Conservation (phyloP, 2,888 invertebrate species). For the Branchellion lobata region DNA sequence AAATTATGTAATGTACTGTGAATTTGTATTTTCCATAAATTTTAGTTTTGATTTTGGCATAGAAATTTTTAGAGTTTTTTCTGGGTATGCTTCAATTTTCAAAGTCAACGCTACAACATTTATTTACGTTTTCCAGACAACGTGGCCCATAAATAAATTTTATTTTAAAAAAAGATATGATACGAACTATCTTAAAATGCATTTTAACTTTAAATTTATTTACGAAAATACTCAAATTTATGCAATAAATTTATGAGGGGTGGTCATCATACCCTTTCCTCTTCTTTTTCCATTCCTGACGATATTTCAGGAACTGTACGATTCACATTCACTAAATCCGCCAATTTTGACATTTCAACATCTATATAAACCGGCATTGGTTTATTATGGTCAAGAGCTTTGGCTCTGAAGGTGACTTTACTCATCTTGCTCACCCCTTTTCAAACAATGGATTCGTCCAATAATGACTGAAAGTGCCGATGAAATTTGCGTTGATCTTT, state of each 20-base stretch:
- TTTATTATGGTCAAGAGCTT: constrained; percentile 98
- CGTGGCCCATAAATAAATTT: constrained; percentile 5
- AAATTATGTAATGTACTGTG: too few relatives aligned
- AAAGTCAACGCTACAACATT: background rate
- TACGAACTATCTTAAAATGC: too few relatives aligned
- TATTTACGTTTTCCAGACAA: constrained; percentile 10
- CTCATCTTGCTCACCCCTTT: constrained; percentile 51
- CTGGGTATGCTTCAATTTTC: background rate
- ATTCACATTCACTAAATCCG: constrained; percentile 97
- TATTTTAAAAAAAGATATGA: background rate
- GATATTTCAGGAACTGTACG: constrained; percentile 99
- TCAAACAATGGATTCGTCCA: constrained; percentile 47
- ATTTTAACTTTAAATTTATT: background rate
- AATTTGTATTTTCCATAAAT: background rate
- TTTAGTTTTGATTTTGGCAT: background rate
- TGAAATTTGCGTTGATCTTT: constrained; percentile 24
- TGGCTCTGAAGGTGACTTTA: constrained; percentile 78
- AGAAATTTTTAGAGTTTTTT: background rate
- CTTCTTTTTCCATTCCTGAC: constrained; percentile 99
- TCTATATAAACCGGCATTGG: constrained; percentile 97
- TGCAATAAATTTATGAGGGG: constrained; percentile 31
- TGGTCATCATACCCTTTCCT: constrained; percentile 90
- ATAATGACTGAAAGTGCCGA: constrained; percentile 13
- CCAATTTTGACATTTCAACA: constrained; percentile 95
- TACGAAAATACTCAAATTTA: background rate